Evolutionary conservation across 2,797 vertebrate species (phyloP).

Genomic region (Pogonophryne albipinna): DNA sequence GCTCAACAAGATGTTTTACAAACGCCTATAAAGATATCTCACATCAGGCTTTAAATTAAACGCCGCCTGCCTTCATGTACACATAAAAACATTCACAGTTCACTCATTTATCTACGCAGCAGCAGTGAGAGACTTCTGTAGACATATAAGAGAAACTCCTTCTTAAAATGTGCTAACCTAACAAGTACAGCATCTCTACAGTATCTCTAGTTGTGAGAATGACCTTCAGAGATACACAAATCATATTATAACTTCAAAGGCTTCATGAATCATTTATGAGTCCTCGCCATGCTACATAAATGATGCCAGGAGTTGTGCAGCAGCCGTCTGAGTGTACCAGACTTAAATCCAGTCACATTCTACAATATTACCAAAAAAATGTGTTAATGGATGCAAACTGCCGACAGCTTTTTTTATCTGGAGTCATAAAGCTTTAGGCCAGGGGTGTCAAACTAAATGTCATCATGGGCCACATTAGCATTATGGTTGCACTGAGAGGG

Average conservation of each 20-base stretch:
- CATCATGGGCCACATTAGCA: no score
- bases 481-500: no score
- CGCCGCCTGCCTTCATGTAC: slow-evolving; percentile 28
- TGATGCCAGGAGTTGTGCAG: slow-evolving; percentile 48
- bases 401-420: slow-evolving; percentile 53
- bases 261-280: slow-evolving; percentile 60
- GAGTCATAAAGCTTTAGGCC: slow-evolving; percentile 53
- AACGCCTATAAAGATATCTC: slow-evolving; percentile 26
- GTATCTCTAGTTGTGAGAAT: slow-evolving; percentile 38
- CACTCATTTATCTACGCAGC: slow-evolving; percentile 35
- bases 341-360: slow-evolving; percentile 43
- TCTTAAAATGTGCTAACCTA: slow-evolving; percentile 3
- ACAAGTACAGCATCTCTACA: slow-evolving; percentile 26
- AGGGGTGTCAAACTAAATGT: no score
- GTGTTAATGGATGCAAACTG: slow-evolving; percentile 68
- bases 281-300: slow-evolving; percentile 38
- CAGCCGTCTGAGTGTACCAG: slow-evolving; percentile 28
- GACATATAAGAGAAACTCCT: background rate
- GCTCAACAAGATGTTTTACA: slow-evolving; percentile 11
- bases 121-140: slow-evolving; percentile 16
- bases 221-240: slow-evolving; percentile 60
- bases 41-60: slow-evolving; percentile 32
- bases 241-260: slow-evolving; percentile 62
- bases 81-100: slow-evolving; percentile 20
- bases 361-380: slow-evolving; percentile 49